phyloP scores from a whole-genome alignment of 2,888 invertebrate species.

The Drosophila mimetica region DNA sequence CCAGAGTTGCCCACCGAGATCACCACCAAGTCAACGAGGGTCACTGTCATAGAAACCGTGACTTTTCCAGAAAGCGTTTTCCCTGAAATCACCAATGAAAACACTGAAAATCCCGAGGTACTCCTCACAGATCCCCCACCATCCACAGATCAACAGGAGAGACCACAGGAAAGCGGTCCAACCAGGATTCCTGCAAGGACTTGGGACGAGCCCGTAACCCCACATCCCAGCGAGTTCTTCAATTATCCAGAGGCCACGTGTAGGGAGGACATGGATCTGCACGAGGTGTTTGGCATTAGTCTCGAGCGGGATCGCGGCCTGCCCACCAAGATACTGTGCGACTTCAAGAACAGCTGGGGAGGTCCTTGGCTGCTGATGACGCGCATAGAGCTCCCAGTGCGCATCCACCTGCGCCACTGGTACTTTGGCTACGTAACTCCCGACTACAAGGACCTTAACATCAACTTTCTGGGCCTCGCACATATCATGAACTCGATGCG shows the following conservation, averaged over 20 bases:
- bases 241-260: slow-evolving; percentile 55
- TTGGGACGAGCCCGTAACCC: slow-evolving; percentile 13
- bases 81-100: background rate
- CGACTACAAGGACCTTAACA: slow-evolving; percentile 62
- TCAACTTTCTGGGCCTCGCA: slow-evolving; percentile 54
- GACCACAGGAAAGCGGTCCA: background rate
- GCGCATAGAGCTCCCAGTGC: slow-evolving; percentile 56
- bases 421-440: slow-evolving; percentile 59
- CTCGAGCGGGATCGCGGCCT: slow-evolving; percentile 51
- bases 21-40: slow-evolving; percentile 9
- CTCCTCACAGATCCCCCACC: background rate
- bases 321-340: slow-evolving; percentile 53
- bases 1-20: slow-evolving; percentile 7
- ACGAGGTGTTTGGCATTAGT: slow-evolving; percentile 56
- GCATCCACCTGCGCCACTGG: slow-evolving; percentile 62
- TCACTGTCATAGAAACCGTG: no score
- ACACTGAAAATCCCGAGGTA: background rate
- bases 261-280: slow-evolving; percentile 49
- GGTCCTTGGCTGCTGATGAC: slow-evolving; percentile 63
- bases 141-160: background rate
- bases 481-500: slow-evolving; percentile 60
- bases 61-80: no score
- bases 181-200: background rate
- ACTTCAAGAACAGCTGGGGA: slow-evolving; percentile 52
- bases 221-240: slow-evolving; percentile 54